phyloP scores from a whole-genome alignment of 2,888 invertebrate genomes.

The Diadegma fenestrale region DNA sequence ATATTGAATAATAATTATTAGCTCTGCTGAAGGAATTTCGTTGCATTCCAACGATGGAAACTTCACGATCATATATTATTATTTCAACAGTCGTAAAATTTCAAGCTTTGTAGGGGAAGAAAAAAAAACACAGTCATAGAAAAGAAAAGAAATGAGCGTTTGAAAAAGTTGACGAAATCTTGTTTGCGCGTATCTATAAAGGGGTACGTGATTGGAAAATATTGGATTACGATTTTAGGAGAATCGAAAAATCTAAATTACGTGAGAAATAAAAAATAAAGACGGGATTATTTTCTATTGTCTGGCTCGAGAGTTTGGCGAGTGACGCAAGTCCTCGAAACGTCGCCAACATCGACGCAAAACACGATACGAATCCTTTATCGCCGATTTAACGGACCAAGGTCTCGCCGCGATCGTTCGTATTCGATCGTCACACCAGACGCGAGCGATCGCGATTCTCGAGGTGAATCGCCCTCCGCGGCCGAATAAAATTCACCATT shows the following conservation, averaged over 20 bases:
- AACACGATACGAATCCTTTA: slow-evolving; percentile 75
- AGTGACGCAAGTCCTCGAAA: slow-evolving; percentile 60
- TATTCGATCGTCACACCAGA: no score
- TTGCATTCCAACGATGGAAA: no score
- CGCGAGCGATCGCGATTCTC: no score
- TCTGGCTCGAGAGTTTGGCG: no score
- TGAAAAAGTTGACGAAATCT: not conserved
- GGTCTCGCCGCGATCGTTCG: slow-evolving; percentile 72
- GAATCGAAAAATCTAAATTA: slow-evolving; percentile 47
- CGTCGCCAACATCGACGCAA: slow-evolving; percentile 51
- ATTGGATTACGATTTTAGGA: slow-evolving; percentile 24
- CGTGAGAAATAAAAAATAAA: slow-evolving; percentile 18
- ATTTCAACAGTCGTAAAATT: no score
- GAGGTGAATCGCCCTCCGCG: slow-evolving; percentile 45
- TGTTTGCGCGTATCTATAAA: no score
- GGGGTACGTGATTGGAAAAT: slow-evolving; percentile 11
- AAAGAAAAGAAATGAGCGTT: not conserved
- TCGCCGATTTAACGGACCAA: slow-evolving; percentile 72
- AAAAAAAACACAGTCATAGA: not conserved
- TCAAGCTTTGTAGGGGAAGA: no score
- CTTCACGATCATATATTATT: no score
- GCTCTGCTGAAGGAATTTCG: no score
- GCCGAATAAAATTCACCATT: slow-evolving; percentile 4
- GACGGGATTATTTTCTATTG: slow-evolving; percentile 1
- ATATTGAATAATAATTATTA: no score